These are phyloP conservation scores for Sipha maydis DNA, from an alignment of 2,888 invertebrate genomes.

Conservation along the genomic window DNA sequence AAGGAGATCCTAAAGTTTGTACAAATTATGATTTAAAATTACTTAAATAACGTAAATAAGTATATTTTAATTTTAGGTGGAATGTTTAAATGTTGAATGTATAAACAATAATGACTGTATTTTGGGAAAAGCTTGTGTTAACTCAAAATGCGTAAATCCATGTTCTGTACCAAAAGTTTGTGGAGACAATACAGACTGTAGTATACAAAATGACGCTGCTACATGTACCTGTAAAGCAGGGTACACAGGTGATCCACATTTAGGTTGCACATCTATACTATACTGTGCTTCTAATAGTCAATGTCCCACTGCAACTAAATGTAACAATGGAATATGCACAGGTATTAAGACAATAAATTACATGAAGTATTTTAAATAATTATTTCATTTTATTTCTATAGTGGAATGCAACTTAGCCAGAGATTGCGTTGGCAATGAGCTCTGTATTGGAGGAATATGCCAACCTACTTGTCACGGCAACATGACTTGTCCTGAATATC, in stretches of 20 bases:
- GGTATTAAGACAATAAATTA: constrained; percentile 71
- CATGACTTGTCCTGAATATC: constrained; percentile 84
- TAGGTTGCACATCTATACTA: constrained; percentile 85
- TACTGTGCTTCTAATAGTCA: constrained; percentile 84
- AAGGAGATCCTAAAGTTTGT: constrained; percentile 76
- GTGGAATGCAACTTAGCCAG: constrained; percentile 82
- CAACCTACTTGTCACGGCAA: constrained; percentile 84
- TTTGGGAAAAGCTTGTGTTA: constrained; percentile 77
- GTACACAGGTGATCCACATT: constrained; percentile 85
- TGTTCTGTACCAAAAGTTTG: constrained; percentile 85
- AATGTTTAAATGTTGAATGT: constrained; percentile 82
- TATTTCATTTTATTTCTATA: constrained; percentile 67
- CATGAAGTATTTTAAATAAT: background rate
- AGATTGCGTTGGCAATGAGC: constrained; percentile 86
- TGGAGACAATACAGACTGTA: constrained; percentile 82
- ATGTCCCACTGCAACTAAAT: constrained; percentile 85
- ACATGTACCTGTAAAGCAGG: constrained; percentile 86
- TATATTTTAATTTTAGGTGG: constrained; percentile 67
- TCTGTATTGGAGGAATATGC: constrained; percentile 87
- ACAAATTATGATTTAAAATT: background rate
- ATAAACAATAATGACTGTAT: constrained; percentile 81
- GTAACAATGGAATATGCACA: constrained; percentile 83
- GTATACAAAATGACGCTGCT: constrained; percentile 80
- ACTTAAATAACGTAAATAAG: background rate
- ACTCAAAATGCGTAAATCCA: constrained; percentile 83